phyloP scores from a whole-genome alignment of 2,113 vertebrate species.

The Nothocercus nigrocapillus region DNA sequence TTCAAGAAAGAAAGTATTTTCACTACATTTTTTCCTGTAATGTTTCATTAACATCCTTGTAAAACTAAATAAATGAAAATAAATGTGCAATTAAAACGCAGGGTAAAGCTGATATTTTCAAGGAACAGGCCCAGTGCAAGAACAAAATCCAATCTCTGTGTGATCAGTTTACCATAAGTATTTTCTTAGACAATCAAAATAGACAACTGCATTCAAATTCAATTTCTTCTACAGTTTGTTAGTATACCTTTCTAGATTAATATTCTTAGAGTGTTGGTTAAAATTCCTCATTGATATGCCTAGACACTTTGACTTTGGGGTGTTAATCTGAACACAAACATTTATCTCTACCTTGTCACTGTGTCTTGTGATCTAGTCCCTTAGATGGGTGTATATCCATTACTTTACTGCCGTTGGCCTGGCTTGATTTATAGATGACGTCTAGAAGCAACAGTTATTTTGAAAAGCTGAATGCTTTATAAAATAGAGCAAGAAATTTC shows the following conservation, averaged over 20 bases:
- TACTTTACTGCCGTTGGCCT: slow-evolving; percentile 70
- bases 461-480: slow-evolving; percentile 68
- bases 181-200: slow-evolving; percentile 71
- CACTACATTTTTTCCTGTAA: not conserved
- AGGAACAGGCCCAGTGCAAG: not conserved
- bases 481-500: slow-evolving; percentile 56
- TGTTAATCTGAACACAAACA: slow-evolving; percentile 79
- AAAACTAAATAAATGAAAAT: not conserved
- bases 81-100: not conserved
- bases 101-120: not conserved
- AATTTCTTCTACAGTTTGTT: slow-evolving; percentile 68
- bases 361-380: slow-evolving; percentile 75
- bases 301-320: slow-evolving; percentile 79
- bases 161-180: slow-evolving; percentile 24
- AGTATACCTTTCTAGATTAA: slow-evolving; percentile 58
- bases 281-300: slow-evolving; percentile 82
- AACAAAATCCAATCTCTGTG: not conserved
- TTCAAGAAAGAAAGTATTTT: not conserved
- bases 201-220: slow-evolving; percentile 78
- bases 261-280: slow-evolving; percentile 38
- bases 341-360: slow-evolving; percentile 80
- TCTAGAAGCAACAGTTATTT: slow-evolving; percentile 70
- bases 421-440: slow-evolving; percentile 69
- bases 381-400: slow-evolving; percentile 73
- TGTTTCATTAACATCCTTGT: not conserved